Percentiles rank a stretch among this genome's conserved stretches.
phyloP scores from a whole-genome alignment of 1,140 invertebrate genomes.

The Maniola jurtina region DNA sequence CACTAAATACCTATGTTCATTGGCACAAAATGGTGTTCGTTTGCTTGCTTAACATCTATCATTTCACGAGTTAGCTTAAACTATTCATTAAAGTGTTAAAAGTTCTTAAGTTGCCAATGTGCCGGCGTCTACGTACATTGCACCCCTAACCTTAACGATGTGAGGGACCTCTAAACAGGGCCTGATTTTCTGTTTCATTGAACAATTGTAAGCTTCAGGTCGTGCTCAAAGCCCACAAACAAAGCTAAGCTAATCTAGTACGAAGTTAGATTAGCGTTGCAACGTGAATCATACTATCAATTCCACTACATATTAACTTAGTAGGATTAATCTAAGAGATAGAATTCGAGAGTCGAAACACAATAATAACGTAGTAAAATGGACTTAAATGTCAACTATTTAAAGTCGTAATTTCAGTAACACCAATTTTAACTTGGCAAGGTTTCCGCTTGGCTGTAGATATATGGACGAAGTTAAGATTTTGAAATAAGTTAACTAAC shows the following conservation, averaged over 20 bases:
- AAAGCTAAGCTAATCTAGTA: neutral
- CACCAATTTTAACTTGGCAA: no score
- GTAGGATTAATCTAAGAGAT: no score
- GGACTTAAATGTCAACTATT: no score
- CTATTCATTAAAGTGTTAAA: slow-evolving; percentile 20
- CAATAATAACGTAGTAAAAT: no score
- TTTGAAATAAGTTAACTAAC: no score
- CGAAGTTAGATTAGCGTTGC: no score
- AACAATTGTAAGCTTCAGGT: neutral
- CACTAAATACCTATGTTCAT: neutral
- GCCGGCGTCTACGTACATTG: slow-evolving; percentile 51
- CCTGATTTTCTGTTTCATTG: neutral
- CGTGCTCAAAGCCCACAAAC: neutral
- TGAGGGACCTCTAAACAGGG: slow-evolving; percentile 60
- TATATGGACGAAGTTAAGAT: no score
- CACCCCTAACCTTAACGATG: slow-evolving; percentile 54
- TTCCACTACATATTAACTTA: no score
- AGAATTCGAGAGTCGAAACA: no score
- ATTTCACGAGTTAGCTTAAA: slow-evolving; percentile 2
- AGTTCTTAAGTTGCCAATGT: slow-evolving; percentile 59
- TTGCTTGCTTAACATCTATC: slow-evolving; percentile 8
- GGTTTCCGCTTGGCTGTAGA: no score
- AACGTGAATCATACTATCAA: no score
- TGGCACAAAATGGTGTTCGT: slow-evolving; percentile 14
- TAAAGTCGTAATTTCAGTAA: no score